Evolutionary conservation across 2,888 invertebrate species (phyloP).

Genomic region (Mimumesa dahlbomi): DNA sequence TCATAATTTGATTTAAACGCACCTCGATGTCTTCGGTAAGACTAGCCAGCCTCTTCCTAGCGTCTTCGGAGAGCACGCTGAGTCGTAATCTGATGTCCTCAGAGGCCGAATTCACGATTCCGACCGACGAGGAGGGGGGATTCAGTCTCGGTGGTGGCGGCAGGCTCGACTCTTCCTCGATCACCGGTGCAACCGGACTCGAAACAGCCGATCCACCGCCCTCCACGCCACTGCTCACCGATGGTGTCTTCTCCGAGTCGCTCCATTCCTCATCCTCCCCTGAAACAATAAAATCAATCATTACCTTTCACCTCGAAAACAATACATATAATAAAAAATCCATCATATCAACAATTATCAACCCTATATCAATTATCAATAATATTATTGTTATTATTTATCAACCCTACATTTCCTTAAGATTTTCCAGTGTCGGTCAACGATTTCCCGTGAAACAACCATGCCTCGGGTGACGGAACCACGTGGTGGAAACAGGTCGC

Average conservation of each 20-base stretch:
- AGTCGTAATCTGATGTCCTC: conserved; percentile 75
- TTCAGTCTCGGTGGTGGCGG: conserved; percentile 74
- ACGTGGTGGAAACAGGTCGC: conserved; percentile 18
- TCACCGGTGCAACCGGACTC: conserved; percentile 73
- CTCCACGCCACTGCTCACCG: conserved; percentile 78
- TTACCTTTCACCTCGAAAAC: not conserved
- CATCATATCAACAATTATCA: not conserved
- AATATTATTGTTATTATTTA: too few species aligned
- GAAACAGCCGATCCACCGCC: conserved; percentile 77
- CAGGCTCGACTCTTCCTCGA: conserved; percentile 74
- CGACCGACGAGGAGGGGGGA: conserved; percentile 35
- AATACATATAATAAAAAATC: not conserved
- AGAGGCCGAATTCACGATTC: conserved; percentile 61
- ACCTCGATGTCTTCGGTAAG: conserved; percentile 76
- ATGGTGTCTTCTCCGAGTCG: conserved; percentile 78
- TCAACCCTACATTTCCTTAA: conserved; percentile 62
- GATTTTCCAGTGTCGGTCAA: conserved; percentile 46
- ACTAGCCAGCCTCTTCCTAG: conserved; percentile 72
- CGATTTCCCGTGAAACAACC: conserved; percentile 60
- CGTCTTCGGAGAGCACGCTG: conserved; percentile 75
- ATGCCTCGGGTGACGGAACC: conserved; percentile 36
- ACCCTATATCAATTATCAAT: too few species aligned
- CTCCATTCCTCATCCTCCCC: conserved; percentile 81
- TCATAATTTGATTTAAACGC: too few species aligned
- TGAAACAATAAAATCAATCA: conserved; percentile 56